Base-by-base conservation (phyloP, 2,888 invertebrate genomes). In the Drosophila pseudotakahashii region DNA sequence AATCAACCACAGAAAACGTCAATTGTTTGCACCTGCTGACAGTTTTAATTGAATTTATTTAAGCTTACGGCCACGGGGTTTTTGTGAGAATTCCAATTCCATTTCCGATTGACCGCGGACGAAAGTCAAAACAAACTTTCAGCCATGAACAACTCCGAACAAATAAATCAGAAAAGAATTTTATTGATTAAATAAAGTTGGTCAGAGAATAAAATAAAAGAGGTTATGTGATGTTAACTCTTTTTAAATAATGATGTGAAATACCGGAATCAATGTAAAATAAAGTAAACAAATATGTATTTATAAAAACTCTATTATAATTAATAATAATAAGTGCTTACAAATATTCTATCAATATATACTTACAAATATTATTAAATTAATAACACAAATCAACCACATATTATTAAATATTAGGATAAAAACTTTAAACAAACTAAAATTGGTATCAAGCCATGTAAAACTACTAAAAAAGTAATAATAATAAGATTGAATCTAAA, bases 41-140 rank as follows among this genome's bases (percentile, higher is more conserved):
- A 71, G 63, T 77, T 81, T 81, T 84, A 83, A 84, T 84, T 84
- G 73, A 77, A 79, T 86, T 83, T 78, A 77, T 78, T 86, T 81
- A 78, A 77, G 87, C 84, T 77, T 36, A 13, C 58, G 75, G 76
- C 76, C 13, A 47, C 14, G 41, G 10, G 9, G 6, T 6, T 48
- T 64, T 44, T 53, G n/a, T 39, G 50, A 47, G 53, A 44, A 41
- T 59, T 73, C 6, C 51, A 54, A 48, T 52, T 37, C 16, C 53
- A 59, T 34, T 64, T 52, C 47, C 45, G 51, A 52, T 39, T 59
- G 44, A n/a, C 42, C 50, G 13, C 55, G 62, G 57, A 57, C 50
- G 39, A 61, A 62, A 62, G 54, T 68, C 55, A 58, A 60, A 48
- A 19, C 16, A 50, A 36, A 47, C 47, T 45, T 42, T 50, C 4